Evolutionary conservation across 2,797 vertebrate genomes (phyloP), one percentile per base, ranked within the genome.

Genomic region (Hoplostethus mediterraneus): DNA sequence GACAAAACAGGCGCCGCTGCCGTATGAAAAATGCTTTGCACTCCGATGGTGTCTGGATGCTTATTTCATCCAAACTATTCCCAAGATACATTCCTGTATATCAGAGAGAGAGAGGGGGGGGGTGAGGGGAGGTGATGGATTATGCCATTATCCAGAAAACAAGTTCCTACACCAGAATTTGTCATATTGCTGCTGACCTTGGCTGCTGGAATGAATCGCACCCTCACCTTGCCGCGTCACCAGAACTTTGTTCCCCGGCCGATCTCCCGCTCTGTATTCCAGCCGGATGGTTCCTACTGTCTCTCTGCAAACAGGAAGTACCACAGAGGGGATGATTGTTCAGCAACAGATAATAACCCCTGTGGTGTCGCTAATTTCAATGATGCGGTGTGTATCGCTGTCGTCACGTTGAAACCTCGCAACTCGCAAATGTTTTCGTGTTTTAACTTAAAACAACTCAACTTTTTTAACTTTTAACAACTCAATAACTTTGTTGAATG

Each of bases 51-150:
- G 56, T 51, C 12, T 55, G 54, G n/a, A 68, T 73, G 40, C 52
- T 75, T 63, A 73, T 79, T 80, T 81, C 63, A 65, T 48, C 71
- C 14, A 73, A 84, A 67, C 44, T 64, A 42, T 72, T 65, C 52
- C 1, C 30, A 55, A 64, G 64, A 78, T 73, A 68, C 59, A 53
- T 36, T 45, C 38, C 55, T 5, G 28, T 77, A 69, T 49, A 75
- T 74, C 58, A 63, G 10, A 73, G 49, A 47, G 47, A 69, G 6
- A 72, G 59, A 64, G 28, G 70, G 71, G 77, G 72, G 67, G 70
- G 67, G 65, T 88, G 64, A 90, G 71, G 77, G 72, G 67, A 72
- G 67, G 65, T 88, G 64, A 90, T 88, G 70, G 83, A 88, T 88
- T 81, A 78, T 76, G 63, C 68, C 70, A 80, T 86, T 80, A 82